Evolutionary conservation across 2,113 vertebrate genomes (phyloP), one percentile per base, ranked within the genome.

Genomic region (Serilophus lunatus): DNA sequence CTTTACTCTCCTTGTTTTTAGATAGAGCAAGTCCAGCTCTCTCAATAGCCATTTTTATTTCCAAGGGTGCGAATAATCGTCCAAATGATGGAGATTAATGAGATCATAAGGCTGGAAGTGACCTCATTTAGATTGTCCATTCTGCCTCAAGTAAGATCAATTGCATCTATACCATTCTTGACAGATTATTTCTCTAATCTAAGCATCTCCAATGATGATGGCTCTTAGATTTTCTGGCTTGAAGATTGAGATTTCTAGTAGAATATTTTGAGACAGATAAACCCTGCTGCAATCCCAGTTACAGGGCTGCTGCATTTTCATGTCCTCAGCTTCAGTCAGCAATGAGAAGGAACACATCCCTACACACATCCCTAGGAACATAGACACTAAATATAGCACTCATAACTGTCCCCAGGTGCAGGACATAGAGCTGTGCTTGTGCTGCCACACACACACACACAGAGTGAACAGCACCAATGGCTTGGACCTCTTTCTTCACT

Each of bases 101-200:
- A 80, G 61, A 83, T 90, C 76, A 90, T 94, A 90, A 94, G 50
- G 50, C 71, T 88, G 63, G 86, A 92, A 94, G 76, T 96, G 76
- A 93, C 88, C 86, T 96, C 71, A 90, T 94, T 88, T 92, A 92
- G 45, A 63, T 86, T 95, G 79, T 92, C 71, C 71, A 50, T 86
- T 95, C 79, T 90, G 33, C 15, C 51, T 51, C 59, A 82, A 95
- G 79, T 82, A 95, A 96, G 90, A 96, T 93, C 87, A 94, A 94
- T 92, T 92, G 66, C 79, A 80, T 53, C 78, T 88, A 50, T 92
- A 85, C 70, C 2, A 12, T 72, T 91, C 93, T 75, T 90, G 92
- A 82, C 75, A 90, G 78, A 90, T 93, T 80, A 78, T 95, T 96
- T 91, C 85, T 88, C 54, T 76, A 79, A 96, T 69, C 75, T 82